Conservation (phyloP, 2,888 invertebrate genomes). For the Mechanitis messenoides region DNA sequence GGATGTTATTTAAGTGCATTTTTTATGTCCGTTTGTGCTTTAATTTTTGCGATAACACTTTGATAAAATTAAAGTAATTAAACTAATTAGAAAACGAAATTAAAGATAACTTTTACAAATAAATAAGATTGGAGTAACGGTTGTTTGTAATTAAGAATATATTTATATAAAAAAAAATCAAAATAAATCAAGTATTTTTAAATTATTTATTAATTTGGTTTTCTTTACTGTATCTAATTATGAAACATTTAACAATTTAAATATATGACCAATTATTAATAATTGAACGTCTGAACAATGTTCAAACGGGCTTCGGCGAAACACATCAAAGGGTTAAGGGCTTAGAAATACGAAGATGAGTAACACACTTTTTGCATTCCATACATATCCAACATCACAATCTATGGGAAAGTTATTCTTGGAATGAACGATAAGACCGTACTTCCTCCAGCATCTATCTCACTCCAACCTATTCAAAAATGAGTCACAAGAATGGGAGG, state of each 20-base stretch:
- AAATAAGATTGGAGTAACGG: background rate
- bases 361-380: slow-evolving; percentile 58
- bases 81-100: slow-evolving; percentile 16
- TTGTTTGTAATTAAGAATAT: background rate
- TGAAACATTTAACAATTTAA: no score
- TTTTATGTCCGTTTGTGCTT: slow-evolving; percentile 32
- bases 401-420: slow-evolving; percentile 73
- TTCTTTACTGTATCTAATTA: no score
- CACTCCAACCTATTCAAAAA: slow-evolving; percentile 35
- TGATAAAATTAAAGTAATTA: slow-evolving; percentile 30
- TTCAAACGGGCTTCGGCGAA: background rate
- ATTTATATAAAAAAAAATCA: no score
- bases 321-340: slow-evolving; percentile 3
- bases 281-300: background rate
- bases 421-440: slow-evolving; percentile 68
- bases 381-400: slow-evolving; percentile 45
- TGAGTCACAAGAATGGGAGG: slow-evolving; percentile 35
- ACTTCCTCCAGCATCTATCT: slow-evolving; percentile 49
- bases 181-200: no score
- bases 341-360: slow-evolving; percentile 31
- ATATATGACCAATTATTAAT: no score
- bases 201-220: no score
- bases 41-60: slow-evolving; percentile 29
- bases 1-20: slow-evolving; percentile 34
- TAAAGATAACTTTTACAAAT: slow-evolving; percentile 7